Base-by-base conservation (phyloP, 2,113 vertebrate genomes). In the Leptodactylus fuscus region DNA sequence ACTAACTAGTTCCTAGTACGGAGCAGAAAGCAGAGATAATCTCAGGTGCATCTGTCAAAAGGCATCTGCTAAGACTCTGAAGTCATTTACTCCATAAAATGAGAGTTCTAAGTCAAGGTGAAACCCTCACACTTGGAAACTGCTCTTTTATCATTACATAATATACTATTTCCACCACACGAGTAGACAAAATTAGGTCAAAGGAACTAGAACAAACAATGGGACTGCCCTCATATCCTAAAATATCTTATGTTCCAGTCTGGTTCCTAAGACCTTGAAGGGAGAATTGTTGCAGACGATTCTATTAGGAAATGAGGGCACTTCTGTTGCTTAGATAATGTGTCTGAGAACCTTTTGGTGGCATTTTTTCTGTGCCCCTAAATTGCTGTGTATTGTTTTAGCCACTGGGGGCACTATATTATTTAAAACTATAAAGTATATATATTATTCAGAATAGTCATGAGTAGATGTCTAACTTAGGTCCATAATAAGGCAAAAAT, bases 1-100 rank as follows among this genome's bases (percentile, higher is more conserved):
- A 60, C 81, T 84, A 87, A 87, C 87, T 80, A 51, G 81, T 62
- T 84, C 69, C 46, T 24, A 32, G 44, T 62, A 74, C 70, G 27
- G 49, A 76, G 75, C 38, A 87, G 74, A 78, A 78, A 83, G 83
- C 83, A 46, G 48, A 85, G 83, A 85, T 85, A 80, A 85, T 85
- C 83, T 85, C 83, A 71, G 83, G 76, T 85, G 83, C 83, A 85
- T 85, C 83, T 85, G 83, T 80, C 83, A 85, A 70, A 85, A 79
- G 83, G 75, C 46, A 78, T 85, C 58, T 85, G 83, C 83, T 85
- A 85, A 71, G 62, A 58, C 60, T 51, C 29, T 22, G 76, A 70
- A 85, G 55, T 85, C 38, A 85, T 80, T 85, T 70, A 85, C 55
- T 41, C 41, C 71, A 41, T 67, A 29, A 75, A 75, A 18, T 41